These are phyloP conservation scores for Rambutsinella grinnellia DNA, from an alignment of 2,888 invertebrate species.

Conservation along the genomic window DNA sequence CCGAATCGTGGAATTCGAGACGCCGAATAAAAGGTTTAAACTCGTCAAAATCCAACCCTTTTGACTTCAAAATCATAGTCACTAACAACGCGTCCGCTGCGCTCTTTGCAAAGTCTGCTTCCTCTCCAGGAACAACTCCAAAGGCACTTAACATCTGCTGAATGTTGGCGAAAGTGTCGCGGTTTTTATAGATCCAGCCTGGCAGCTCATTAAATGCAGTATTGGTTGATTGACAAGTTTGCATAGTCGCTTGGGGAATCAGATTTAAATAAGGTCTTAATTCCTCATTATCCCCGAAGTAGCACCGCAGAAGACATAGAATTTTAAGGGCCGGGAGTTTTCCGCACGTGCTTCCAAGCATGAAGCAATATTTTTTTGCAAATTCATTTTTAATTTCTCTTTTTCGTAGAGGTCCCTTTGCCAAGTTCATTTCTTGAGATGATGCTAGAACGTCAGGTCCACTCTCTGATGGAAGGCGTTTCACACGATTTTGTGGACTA, in stretches of 20 bases:
- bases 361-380: neutral
- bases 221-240: slow-evolving; percentile 3
- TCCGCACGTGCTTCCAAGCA: neutral
- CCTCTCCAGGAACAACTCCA: neutral
- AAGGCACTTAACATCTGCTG: neutral
- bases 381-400: neutral
- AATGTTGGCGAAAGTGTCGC: neutral
- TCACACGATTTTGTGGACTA: no score
- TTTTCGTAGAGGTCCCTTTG: no score
- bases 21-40: neutral
- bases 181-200: neutral
- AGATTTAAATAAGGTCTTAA: neutral
- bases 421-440: no score
- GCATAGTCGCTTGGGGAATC: neutral
- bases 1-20: slow-evolving; percentile 12
- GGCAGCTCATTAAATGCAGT: slow-evolving; percentile 14
- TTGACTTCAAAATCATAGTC: slow-evolving; percentile 12
- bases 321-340: neutral
- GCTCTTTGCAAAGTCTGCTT: slow-evolving; percentile 20
- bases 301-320: slow-evolving; percentile 14
- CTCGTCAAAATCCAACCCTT: neutral
- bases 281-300: neutral
- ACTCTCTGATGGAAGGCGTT: no score
- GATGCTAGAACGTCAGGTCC: no score
- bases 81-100: slow-evolving; percentile 15